Percentiles rank a stretch among this genome's conserved stretches.
Conservation (phyloP, 2,797 vertebrate genomes). For the Echeneis naucrates region DNA sequence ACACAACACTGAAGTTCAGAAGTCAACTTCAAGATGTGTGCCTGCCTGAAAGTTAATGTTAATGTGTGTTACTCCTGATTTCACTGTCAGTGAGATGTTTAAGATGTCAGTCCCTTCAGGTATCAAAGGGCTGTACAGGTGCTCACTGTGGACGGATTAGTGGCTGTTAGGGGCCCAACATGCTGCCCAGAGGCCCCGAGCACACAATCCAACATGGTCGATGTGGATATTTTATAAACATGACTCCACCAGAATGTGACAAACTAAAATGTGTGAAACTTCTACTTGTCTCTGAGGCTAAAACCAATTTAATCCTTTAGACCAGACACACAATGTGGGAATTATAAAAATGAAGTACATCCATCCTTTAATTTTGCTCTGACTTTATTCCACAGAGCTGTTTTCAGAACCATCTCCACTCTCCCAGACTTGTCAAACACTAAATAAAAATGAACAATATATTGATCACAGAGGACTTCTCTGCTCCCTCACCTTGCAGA, state of each 20-base stretch:
- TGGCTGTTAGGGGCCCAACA: not conserved
- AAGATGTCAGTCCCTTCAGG: not conserved
- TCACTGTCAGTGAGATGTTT: too few relatives aligned
- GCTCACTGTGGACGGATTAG: not conserved
- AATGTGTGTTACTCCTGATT: not conserved
- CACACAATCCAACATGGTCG: constrained; percentile 24
- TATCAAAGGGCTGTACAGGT: not conserved
- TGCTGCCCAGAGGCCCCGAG: not conserved
- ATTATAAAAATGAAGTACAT: constrained; percentile 18
- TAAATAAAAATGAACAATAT: constrained; percentile 20
- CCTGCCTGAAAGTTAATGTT: not conserved
- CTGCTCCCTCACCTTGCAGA: constrained; percentile 12
- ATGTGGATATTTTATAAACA: constrained; percentile 38
- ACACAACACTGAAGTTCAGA: not conserved
- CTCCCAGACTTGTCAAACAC: not conserved
- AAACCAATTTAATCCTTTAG: constrained; percentile 26
- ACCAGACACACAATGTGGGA: constrained; percentile 12
- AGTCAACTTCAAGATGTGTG: not conserved
- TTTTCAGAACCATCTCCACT: not conserved
- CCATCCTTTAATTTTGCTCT: constrained; percentile 6
- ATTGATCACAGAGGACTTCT: constrained; percentile 38
- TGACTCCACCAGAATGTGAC: constrained; percentile 29
- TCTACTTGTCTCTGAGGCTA: constrained; percentile 16
- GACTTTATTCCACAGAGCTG: not conserved
- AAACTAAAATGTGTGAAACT: constrained; percentile 29